phyloP scores from a whole-genome alignment of 2,113 vertebrate species.

The Phalacrocorax pelagicus region DNA sequence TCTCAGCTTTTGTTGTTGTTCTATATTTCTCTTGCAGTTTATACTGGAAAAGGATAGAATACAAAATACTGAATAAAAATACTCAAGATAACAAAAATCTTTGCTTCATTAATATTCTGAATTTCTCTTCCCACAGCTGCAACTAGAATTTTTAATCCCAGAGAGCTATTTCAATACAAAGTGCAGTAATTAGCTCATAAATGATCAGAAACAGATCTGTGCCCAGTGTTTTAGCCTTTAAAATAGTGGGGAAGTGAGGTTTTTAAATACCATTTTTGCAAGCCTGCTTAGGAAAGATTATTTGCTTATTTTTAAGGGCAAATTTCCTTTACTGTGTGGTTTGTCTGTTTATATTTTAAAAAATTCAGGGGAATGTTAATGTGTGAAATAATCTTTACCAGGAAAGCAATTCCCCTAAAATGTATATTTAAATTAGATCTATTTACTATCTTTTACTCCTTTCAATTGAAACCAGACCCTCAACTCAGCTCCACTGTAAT shows the following conservation, averaged over 20 bases:
- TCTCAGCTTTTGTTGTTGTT: neutral
- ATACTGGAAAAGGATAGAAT: neutral
- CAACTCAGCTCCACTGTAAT: neutral
- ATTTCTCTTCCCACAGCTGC: conserved; percentile 57
- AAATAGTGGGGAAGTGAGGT: neutral
- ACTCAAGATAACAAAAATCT: neutral
- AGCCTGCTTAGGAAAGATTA: conserved; percentile 5
- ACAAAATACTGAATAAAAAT: neutral
- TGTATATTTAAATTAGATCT: neutral
- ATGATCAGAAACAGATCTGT: conserved; percentile 30
- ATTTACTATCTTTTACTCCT: conserved; percentile 9
- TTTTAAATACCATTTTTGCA: conserved; percentile 30
- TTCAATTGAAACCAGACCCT: neutral
- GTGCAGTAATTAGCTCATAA: conserved; percentile 53
- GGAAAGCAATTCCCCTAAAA: conserved; percentile 11
- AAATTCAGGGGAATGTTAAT: conserved; percentile 1
- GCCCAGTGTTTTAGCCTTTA: neutral
- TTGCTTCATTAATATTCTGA: conserved; percentile 57
- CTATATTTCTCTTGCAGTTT: neutral
- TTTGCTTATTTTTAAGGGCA: conserved; percentile 46
- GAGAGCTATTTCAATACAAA: conserved; percentile 56
- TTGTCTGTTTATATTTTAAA: conserved; percentile 32
- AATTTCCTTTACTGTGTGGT: conserved; percentile 13
- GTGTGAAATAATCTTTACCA: conserved; percentile 16
- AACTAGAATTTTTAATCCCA: conserved; percentile 48